Conservation (phyloP, 2,113 vertebrate genomes). For the Pao palembangensis region DNA sequence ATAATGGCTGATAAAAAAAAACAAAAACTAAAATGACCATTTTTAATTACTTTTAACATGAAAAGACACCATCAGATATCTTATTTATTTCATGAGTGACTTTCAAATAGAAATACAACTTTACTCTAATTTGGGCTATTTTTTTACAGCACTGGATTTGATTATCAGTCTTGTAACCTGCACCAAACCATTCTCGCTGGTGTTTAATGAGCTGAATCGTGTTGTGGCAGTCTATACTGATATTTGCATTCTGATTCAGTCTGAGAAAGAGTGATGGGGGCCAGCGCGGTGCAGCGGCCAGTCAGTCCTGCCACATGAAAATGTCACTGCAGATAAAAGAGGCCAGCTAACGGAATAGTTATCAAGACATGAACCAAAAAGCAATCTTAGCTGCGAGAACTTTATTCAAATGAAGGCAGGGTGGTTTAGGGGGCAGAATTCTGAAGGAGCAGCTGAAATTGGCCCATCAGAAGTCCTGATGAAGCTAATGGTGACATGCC, state of each 20-base stretch:
- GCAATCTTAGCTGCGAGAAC: slow-evolving; percentile 52
- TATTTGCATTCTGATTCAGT: slow-evolving; percentile 11
- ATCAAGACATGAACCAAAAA: slow-evolving; percentile 37
- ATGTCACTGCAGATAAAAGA: slow-evolving; percentile 50
- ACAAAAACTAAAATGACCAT: no score
- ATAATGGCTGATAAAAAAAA: no score
- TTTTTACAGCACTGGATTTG: no score
- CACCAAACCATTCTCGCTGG: background rate
- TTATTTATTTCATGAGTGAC: no score
- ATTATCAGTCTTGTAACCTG: background rate
- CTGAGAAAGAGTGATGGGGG: slow-evolving; percentile 26
- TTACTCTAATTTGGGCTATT: no score
- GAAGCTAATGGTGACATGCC: slow-evolving; percentile 27
- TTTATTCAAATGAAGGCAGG: slow-evolving; percentile 60
- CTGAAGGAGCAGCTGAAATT: slow-evolving; percentile 1
- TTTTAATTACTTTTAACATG: no score
- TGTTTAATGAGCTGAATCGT: slow-evolving; percentile 15
- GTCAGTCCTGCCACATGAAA: slow-evolving; percentile 45
- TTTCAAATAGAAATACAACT: no score
- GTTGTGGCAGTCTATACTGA: background rate
- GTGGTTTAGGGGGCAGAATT: slow-evolving; percentile 1
- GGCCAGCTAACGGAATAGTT: slow-evolving; percentile 29
- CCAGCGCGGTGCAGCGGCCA: slow-evolving; percentile 19
- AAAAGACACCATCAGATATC: no score
- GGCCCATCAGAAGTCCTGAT: slow-evolving; percentile 7